Conservation (phyloP, 2,888 invertebrate species). For the Asteroscopus sphinx region DNA sequence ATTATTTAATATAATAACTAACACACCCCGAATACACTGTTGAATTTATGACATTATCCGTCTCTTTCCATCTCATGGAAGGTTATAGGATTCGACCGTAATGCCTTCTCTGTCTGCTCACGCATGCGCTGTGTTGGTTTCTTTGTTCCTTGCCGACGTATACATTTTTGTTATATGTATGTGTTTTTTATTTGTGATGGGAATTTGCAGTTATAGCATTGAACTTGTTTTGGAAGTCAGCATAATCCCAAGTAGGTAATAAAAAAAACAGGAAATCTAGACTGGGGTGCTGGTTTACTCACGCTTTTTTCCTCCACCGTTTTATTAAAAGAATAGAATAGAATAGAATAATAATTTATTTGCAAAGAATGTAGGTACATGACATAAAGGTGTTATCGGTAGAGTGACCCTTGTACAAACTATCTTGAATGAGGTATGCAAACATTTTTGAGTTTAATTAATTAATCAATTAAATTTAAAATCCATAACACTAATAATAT, state of each 20-base stretch:
- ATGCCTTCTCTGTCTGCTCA: slow-evolving; percentile 53
- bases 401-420: no score
- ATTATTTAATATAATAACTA: slow-evolving; percentile 10
- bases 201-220: not conserved
- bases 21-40: slow-evolving; percentile 36
- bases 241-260: not conserved
- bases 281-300: no score
- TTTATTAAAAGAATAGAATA: no score
- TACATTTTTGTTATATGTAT: not conserved
- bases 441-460: no score
- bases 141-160: slow-evolving; percentile 61
- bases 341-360: no score
- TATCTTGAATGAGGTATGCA: no score
- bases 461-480: no score
- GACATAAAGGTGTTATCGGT: no score
- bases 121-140: slow-evolving; percentile 65
- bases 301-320: no score
- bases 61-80: slow-evolving; percentile 48
- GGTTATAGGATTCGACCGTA: slow-evolving; percentile 42
- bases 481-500: no score
- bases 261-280: no score
- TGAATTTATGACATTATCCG: slow-evolving; percentile 68
- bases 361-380: no score
- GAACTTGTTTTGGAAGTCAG: not conserved
- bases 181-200: not conserved